Conservation (phyloP, 2,113 vertebrate species). For the Antechinus stuartii region DNA sequence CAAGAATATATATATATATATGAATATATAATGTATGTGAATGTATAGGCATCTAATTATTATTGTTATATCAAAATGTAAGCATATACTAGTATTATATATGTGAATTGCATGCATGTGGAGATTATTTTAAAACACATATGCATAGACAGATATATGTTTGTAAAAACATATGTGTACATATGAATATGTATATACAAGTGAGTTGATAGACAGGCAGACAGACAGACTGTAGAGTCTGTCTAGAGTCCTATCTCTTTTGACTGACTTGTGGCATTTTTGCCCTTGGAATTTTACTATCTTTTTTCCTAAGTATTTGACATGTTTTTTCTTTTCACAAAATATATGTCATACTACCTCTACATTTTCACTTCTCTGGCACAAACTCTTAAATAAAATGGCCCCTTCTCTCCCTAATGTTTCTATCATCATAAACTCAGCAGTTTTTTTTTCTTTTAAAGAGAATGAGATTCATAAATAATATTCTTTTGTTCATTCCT, state of each 20-base stretch:
- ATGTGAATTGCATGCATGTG: neutral
- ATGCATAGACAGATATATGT: neutral
- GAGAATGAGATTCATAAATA: neutral
- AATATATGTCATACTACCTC: neutral
- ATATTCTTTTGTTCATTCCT: neutral
- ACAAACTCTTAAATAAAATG: neutral
- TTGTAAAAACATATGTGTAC: neutral
- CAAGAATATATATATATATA: too few species aligned
- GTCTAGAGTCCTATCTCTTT: neutral
- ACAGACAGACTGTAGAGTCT: neutral
- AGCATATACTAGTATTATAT: neutral
- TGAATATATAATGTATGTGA: neutral
- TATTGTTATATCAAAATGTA: neutral
- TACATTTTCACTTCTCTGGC: neutral
- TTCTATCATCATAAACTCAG: neutral
- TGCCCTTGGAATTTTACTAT: neutral
- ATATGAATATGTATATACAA: neutral
- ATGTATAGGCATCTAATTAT: neutral
- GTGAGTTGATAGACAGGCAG: neutral
- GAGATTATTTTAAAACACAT: neutral
- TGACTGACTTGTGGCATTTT: neutral
- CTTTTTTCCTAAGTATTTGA: neutral
- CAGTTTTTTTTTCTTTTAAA: neutral
- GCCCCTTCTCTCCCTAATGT: neutral
- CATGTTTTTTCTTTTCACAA: neutral